Conservation (phyloP, 1,140 invertebrate species). For the Drosophila trapezifrons region DNA sequence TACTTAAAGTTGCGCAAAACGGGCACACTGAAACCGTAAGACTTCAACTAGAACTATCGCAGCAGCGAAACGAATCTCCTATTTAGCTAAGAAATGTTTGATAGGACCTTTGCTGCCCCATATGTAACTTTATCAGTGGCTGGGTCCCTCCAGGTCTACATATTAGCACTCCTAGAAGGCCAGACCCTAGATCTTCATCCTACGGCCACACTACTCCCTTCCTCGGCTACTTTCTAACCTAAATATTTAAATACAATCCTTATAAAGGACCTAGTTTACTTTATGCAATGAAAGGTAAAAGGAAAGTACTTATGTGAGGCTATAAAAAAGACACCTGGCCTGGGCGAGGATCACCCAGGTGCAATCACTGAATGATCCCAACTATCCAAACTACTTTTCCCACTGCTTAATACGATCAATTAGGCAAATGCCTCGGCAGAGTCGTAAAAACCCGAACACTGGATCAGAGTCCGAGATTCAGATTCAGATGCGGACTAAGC, state of each 20-base stretch:
- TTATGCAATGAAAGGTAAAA: neutral
- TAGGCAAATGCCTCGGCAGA: slow-evolving; percentile 58
- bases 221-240: accelerated
- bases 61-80: too few relatives aligned
- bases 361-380: neutral
- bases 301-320: neutral
- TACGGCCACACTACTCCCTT: too few relatives aligned
- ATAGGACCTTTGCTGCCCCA: too few relatives aligned
- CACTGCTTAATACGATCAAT: slow-evolving; percentile 69
- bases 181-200: too few relatives aligned
- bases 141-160: too few relatives aligned
- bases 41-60: too few relatives aligned
- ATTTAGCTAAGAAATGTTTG: too few relatives aligned
- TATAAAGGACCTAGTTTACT: neutral
- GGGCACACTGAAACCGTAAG: neutral
- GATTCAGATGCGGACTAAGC: slow-evolving; percentile 2
- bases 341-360: slow-evolving; percentile 14
- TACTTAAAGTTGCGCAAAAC: too few relatives aligned
- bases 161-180: too few relatives aligned
- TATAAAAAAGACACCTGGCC: slow-evolving; percentile 20
- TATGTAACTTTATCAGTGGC: too few relatives aligned
- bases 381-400: slow-evolving; percentile 52
- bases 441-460: slow-evolving; percentile 43
- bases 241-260: neutral
- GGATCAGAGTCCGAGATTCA: slow-evolving; percentile 3